Conservation (phyloP, 2,113 vertebrate genomes). For the Callocephalon fimbriatum region DNA sequence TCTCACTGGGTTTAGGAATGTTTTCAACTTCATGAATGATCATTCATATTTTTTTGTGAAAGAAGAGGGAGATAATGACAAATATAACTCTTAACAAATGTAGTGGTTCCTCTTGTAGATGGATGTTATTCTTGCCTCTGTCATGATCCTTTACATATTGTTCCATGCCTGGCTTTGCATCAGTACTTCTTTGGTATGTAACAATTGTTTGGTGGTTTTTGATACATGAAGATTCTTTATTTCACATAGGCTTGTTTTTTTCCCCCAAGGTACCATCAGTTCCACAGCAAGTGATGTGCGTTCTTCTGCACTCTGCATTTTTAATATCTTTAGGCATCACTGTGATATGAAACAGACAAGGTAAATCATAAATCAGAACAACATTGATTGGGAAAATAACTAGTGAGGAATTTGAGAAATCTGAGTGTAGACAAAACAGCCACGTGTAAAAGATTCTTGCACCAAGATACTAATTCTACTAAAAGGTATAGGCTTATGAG, state of each 20-base stretch:
- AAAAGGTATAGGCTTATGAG: background rate
- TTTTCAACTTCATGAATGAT: constrained; percentile 42
- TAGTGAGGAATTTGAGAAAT: background rate
- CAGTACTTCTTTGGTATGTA: background rate
- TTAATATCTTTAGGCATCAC: background rate
- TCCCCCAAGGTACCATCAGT: background rate
- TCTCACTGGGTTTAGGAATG: background rate
- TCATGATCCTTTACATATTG: background rate
- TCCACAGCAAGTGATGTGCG: background rate
- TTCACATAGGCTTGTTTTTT: background rate
- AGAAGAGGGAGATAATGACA: background rate
- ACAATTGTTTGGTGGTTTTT: background rate
- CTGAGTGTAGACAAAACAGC: background rate
- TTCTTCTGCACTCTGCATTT: background rate
- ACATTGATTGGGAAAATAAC: background rate
- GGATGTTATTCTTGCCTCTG: background rate
- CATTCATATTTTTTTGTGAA: constrained; percentile 56
- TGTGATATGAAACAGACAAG: background rate
- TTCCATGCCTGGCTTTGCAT: background rate
- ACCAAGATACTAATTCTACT: background rate
- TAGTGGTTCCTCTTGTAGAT: background rate
- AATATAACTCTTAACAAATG: background rate
- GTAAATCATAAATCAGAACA: background rate
- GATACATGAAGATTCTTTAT: background rate
- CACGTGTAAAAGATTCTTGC: background rate